Conservation (phyloP, 2,113 vertebrate species). For the Crocuta crocuta region DNA sequence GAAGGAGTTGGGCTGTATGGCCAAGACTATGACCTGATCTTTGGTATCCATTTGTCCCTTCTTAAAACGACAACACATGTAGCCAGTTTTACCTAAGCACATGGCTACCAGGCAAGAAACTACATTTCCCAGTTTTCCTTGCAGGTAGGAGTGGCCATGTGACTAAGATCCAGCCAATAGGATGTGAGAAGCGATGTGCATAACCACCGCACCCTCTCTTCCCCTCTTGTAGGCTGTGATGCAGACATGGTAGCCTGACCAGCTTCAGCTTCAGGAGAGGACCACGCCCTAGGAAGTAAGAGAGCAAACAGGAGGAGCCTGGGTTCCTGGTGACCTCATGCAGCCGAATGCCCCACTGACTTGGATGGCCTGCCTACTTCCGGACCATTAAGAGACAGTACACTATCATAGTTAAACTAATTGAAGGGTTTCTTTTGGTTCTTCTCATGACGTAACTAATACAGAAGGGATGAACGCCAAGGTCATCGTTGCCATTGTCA, state of each 20-base stretch:
- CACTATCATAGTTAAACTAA: neutral
- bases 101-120: neutral
- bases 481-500: rapidly evolving
- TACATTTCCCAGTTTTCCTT: slow-evolving; percentile 21
- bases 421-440: neutral
- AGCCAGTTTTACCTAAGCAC: neutral
- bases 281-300: neutral
- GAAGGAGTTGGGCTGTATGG: neutral
- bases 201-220: rapidly evolving
- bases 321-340: neutral
- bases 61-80: neutral
- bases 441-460: neutral
- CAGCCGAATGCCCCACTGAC: neutral
- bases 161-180: neutral
- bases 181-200: neutral
- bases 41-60: neutral
- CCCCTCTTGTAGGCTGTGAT: neutral
- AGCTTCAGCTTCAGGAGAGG: neutral
- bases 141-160: neutral
- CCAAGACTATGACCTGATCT: neutral
- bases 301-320: neutral
- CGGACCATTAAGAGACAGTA: rapidly evolving
- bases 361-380: neutral
- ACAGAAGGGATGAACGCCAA: neutral
- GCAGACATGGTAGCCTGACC: rapidly evolving